Conservation (phyloP, 2,797 vertebrate species). For the Xerus rutilus region DNA sequence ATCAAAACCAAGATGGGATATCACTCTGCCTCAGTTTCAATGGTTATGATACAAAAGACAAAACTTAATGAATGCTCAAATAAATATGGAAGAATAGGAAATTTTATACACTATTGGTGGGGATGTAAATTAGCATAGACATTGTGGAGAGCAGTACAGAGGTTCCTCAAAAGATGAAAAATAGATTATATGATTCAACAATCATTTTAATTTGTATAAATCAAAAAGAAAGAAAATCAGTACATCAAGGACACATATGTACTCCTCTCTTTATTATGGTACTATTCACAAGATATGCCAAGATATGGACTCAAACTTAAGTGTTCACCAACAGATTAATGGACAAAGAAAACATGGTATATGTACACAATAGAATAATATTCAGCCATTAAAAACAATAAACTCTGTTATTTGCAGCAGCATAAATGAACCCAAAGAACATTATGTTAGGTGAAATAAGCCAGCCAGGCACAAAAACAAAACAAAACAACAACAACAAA, state of each 20-base stretch:
- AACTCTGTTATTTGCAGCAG: neutral
- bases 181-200: no score
- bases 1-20: neutral
- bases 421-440: neutral
- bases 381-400: neutral
- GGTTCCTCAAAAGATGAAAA: no score
- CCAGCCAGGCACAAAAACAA: neutral
- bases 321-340: no score
- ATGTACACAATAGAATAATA: neutral
- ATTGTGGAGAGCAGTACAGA: neutral
- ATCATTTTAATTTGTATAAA: no score
- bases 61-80: neutral
- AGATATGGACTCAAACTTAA: neutral
- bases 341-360: neutral
- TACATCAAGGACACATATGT: neutral
- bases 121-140: neutral
- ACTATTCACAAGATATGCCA: no score
- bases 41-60: neutral
- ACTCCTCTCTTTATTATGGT: neutral
- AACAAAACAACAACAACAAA: no score
- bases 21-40: neutral
- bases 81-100: neutral
- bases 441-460: neutral
- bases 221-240: neutral
- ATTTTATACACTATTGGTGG: neutral